Percentiles rank a stretch among this genome's conserved stretches.
Evolutionary conservation across 2,888 invertebrate species (phyloP).

Genomic region (Hemistola chrysoprasaria): DNA sequence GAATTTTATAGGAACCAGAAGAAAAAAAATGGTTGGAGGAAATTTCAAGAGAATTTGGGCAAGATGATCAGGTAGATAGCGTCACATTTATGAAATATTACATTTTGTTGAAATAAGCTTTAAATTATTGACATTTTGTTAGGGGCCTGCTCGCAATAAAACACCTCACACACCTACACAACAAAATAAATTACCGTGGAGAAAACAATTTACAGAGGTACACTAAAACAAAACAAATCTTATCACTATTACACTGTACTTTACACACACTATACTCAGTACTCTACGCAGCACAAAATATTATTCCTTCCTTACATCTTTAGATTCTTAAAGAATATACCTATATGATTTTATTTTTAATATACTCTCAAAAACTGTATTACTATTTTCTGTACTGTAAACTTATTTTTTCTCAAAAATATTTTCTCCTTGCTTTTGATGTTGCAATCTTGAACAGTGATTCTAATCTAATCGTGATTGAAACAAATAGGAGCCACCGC

Average conservation of each 20-base stretch:
- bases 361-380: too few relatives aligned
- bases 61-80: slow-evolving; percentile 15
- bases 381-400: too few relatives aligned
- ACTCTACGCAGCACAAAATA: too few relatives aligned
- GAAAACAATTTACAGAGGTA: slow-evolving; percentile 36
- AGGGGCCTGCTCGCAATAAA: slow-evolving; percentile 23
- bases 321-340: too few relatives aligned
- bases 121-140: slow-evolving; percentile 8
- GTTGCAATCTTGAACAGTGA: too few relatives aligned
- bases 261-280: too few relatives aligned
- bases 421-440: too few relatives aligned
- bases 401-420: too few relatives aligned
- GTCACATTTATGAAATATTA: neutral
- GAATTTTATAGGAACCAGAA: slow-evolving; percentile 27
- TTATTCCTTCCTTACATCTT: too few relatives aligned
- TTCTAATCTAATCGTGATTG: slow-evolving; percentile 1
- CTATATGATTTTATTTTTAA: too few relatives aligned
- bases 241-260: neutral
- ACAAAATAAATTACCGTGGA: slow-evolving; percentile 41
- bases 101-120: neutral
- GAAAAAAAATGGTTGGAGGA: slow-evolving; percentile 21
- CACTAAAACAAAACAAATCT: slow-evolving; percentile 21
- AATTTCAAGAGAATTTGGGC: slow-evolving; percentile 13
- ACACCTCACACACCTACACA: slow-evolving; percentile 34
- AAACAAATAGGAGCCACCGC: slow-evolving; percentile 54